phyloP scores from a whole-genome alignment of 2,113 vertebrate genomes.

The Notarius lentiginosus region DNA sequence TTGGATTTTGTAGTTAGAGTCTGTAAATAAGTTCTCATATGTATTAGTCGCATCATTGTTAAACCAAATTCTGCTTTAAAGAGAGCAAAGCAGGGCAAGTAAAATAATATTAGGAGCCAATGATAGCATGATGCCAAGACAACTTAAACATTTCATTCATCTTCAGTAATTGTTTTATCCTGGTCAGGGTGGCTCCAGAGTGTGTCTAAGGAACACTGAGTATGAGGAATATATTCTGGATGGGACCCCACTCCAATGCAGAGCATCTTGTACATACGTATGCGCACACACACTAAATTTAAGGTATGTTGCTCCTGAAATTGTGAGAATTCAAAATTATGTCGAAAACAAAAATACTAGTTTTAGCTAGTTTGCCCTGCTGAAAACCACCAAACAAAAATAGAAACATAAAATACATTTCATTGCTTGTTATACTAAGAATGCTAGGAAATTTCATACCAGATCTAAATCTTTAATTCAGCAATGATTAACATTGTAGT shows the following conservation, averaged over 20 bases:
- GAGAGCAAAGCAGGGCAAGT: not conserved
- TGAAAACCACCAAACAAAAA: not conserved
- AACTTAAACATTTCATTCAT: not conserved
- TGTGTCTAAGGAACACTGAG: too few relatives aligned
- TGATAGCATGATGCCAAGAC: not conserved
- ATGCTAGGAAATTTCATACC: not conserved
- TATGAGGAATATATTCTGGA: too few relatives aligned
- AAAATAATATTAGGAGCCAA: not conserved
- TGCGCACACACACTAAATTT: too few relatives aligned
- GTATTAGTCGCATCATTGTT: not conserved
- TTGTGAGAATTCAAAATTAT: too few relatives aligned
- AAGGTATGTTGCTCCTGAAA: too few relatives aligned
- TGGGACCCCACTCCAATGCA: too few relatives aligned
- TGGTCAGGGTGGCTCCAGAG: too few relatives aligned
- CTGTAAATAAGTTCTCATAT: slow-evolving; percentile 1
- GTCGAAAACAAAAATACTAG: not conserved
- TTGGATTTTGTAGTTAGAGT: not conserved
- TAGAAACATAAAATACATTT: not conserved
- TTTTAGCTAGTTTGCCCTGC: not conserved
- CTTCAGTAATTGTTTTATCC: too few relatives aligned
- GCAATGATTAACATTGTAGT: not conserved
- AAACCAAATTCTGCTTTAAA: not conserved
- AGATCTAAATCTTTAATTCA: not conserved
- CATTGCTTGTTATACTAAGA: not conserved
- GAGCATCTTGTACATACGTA: too few relatives aligned